These are phyloP conservation scores for Caenorhabditis becei DNA, from an alignment of 2,888 invertebrate species.

Conservation along the genomic window DNA sequence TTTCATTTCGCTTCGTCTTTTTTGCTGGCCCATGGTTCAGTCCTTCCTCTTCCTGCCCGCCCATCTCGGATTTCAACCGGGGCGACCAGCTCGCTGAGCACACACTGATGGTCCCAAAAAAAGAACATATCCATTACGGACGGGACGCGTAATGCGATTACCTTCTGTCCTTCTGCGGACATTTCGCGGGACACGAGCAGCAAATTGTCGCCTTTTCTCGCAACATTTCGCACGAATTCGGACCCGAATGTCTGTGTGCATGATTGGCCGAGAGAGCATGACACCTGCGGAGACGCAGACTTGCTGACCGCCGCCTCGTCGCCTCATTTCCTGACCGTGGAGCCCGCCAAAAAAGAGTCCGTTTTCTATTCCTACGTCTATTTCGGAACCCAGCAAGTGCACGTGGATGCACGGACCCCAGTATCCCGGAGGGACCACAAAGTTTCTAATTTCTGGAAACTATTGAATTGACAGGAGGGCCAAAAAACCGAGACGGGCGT, in stretches of 20 bases:
- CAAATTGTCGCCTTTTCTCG: constrained; percentile 13
- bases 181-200: constrained; percentile 10
- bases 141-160: constrained; percentile 40
- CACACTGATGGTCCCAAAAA: constrained; percentile 8
- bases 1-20: constrained; percentile 3
- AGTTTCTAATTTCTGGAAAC: constrained; percentile 10
- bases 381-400: neutral
- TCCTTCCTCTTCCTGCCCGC: neutral
- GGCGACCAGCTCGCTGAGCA: constrained; percentile 15
- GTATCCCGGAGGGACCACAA: neutral
- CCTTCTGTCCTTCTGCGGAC: constrained; percentile 11
- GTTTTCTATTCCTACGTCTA: constrained; percentile 1
- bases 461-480: constrained; percentile 21
- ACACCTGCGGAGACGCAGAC: constrained; percentile 17
- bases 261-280: constrained; percentile 23
- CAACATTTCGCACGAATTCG: constrained; percentile 42
- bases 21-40: constrained; percentile 7
- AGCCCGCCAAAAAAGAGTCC: neutral
- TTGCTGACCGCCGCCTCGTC: constrained; percentile 20
- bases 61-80: constrained; percentile 37
- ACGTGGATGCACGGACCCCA: neutral
- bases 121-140: constrained; percentile 47
- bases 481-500: neutral
- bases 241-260: constrained; percentile 14
- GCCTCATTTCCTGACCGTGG: constrained; percentile 31